Evolutionary conservation across 1,140 invertebrate species (phyloP), one percentile per base, ranked within the genome.

Genomic region (Asbolus verrucosus): DNA sequence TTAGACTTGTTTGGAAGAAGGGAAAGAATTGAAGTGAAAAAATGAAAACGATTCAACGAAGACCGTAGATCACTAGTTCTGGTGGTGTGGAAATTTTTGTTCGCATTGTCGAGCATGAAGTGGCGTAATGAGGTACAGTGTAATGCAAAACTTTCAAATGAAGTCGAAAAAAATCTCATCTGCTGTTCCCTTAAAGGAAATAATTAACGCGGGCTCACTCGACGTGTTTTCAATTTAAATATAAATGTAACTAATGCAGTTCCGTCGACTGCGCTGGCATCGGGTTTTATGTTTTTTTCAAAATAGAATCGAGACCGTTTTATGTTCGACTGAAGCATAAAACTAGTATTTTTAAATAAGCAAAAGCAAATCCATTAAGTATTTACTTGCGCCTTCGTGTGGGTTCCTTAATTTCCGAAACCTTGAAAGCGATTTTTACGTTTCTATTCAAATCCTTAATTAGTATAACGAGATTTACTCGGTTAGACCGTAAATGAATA

Each of bases 141-240:
- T n/a, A n/a, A n/a, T n/a, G n/a, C n/a, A n/a, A n/a, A n/a, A n/a
- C n/a, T n/a, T n/a, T n/a, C n/a, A n/a, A n/a, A n/a, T n/a, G n/a
- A n/a, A n/a, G n/a, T n/a, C n/a, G n/a, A n/a, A n/a, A n/a, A n/a
- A n/a, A n/a, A n/a, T n/a, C n/a, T n/a, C n/a, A n/a, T 54, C 11
- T 27, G 46, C 27, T 54, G 21, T 54, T 27, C 46, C 11, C 46
- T 30, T 11, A 27, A 24, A 19, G 46, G 46, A 54, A 54, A 9
- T 54, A n/a, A n/a, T n/a, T n/a, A n/a, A n/a, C n/a, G 21, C 46
- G 8, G 14, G 1, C 15, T 1, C 18, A 16, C 46, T n/a, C n/a
- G n/a, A n/a, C n/a, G n/a, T n/a, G 27, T 54, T 54, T 11, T 21
- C 46, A 54, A 27, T 27, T 54, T 54, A 54, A 54, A 54, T 54